Conservation (phyloP, 2,888 invertebrate genomes). For the Folsomia manolachei region DNA sequence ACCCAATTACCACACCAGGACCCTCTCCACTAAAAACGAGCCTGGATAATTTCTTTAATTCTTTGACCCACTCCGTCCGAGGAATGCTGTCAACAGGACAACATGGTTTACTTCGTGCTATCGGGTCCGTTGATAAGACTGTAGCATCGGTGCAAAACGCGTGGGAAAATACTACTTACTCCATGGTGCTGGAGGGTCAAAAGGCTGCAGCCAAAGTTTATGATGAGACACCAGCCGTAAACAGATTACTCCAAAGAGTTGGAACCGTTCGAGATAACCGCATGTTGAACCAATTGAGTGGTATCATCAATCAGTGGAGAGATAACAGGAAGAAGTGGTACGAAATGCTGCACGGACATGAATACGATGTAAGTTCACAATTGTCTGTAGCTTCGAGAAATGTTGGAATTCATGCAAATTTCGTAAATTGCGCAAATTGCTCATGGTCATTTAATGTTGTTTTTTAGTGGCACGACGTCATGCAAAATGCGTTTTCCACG, state of each 20-base stretch:
- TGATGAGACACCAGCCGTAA: conserved; percentile 27
- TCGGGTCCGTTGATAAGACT: conserved; percentile 27
- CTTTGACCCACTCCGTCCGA: not conserved
- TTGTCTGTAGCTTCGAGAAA: too few species aligned
- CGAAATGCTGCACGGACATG: conserved; percentile 30
- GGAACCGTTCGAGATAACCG: conserved; percentile 17
- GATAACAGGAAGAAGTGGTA: conserved; percentile 23
- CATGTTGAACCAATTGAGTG: conserved; percentile 18
- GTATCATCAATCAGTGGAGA: conserved; percentile 24
- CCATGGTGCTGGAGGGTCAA: conserved; percentile 30
- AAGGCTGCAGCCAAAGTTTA: conserved; percentile 25
- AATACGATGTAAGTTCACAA: conserved; percentile 37
- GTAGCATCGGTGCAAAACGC: conserved; percentile 21
- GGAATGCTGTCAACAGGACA: conserved; percentile 24
- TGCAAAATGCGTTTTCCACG: conserved; percentile 26
- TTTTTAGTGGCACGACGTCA: conserved; percentile 34
- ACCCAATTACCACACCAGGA: too few species aligned
- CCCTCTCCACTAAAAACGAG: not conserved
- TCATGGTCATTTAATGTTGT: not conserved
- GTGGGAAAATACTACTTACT: conserved; percentile 12
- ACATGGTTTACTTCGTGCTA: conserved; percentile 18
- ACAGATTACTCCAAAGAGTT: conserved; percentile 27
- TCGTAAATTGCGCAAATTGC: not conserved
- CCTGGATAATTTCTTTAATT: conserved; percentile 9
- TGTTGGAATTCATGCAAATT: too few species aligned